Percentiles rank a stretch among this genome's conserved stretches.
These are phyloP conservation scores for Neotoma lepida DNA, from an alignment of 2,113 vertebrate genomes.

Conservation along the genomic window DNA sequence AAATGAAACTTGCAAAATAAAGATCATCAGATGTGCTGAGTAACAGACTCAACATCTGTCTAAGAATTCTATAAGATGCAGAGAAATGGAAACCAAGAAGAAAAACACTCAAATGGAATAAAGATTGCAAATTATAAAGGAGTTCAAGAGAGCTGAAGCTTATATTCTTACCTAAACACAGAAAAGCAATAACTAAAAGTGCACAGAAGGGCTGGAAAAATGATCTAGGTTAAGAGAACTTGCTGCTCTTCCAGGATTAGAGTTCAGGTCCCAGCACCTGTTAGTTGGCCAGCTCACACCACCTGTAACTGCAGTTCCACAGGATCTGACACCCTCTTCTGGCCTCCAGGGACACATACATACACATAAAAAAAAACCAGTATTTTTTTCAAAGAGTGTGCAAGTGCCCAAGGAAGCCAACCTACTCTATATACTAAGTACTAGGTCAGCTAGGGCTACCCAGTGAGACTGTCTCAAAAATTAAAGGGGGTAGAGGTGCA, in stretches of 20 bases:
- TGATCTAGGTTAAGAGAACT: neutral
- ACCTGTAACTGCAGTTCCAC: neutral
- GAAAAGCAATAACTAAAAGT: neutral
- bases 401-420: neutral
- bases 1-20: constrained; percentile 29
- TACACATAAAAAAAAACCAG: neutral
- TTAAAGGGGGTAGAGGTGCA: no score
- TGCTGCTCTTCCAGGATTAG: neutral
- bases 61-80: neutral
- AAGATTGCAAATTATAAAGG: neutral
- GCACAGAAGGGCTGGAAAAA: neutral
- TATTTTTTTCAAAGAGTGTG: neutral
- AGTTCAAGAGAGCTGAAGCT: neutral
- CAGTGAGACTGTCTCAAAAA: neutral
- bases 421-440: neutral
- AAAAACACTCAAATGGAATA: neutral
- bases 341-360: neutral
- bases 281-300: no score
- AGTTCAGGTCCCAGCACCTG: neutral
- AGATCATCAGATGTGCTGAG: neutral
- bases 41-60: neutral
- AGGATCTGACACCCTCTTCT: neutral
- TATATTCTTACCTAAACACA: neutral
- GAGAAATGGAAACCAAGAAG: neutral
- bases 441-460: neutral